Evolutionary conservation across 2,113 vertebrate genomes (phyloP), one percentile per base, ranked within the genome.

Genomic region (Meles meles): DNA sequence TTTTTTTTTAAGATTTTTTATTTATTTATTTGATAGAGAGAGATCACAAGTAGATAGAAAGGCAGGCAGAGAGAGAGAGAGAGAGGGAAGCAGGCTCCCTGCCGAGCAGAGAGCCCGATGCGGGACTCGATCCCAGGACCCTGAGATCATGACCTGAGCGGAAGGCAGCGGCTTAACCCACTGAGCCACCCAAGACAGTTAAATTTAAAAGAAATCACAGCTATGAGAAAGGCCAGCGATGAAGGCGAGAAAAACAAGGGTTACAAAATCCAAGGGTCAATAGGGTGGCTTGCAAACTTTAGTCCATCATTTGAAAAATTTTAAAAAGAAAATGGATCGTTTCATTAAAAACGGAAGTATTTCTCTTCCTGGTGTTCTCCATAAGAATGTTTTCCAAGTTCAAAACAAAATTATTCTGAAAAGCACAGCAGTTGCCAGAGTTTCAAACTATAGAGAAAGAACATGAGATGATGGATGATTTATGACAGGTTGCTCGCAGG

Each of bases 301-400:
- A 74, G 9, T 39, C 31, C 8, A 0, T 76, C 44, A 29, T 42
- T 93, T 90, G 49, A 71, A 83, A 90, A 63, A 63, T 86, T 82
- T 3, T 1, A 76, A 84, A 87, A 72, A 49, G 12, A 81, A 89
- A 93, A 71, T 44, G 31, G n/a, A 63, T 82, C 81, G 42, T 63
- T 79, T 81, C 13, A 18, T 84, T 27, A 7, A 65, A 94, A 83
- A 88, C 57, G 8, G 67, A 61, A 91, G 49, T 39, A 20, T 25
- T 11, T 74, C 15, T 4, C 42, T 87, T 87, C 23, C 74, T 37
- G 14, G 14, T 59, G 5, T 85, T 93, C 67, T 83, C 86, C 72
- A 72, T 90, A 85, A 82, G 61, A 92, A 80, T 42, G 7, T n/a
- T 87, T 96, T 95, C 80, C 42, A 80, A 82, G 93, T 77, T 87